phyloP scores from a whole-genome alignment of 2,888 invertebrate genomes.

The Thyatira batis region DNA sequence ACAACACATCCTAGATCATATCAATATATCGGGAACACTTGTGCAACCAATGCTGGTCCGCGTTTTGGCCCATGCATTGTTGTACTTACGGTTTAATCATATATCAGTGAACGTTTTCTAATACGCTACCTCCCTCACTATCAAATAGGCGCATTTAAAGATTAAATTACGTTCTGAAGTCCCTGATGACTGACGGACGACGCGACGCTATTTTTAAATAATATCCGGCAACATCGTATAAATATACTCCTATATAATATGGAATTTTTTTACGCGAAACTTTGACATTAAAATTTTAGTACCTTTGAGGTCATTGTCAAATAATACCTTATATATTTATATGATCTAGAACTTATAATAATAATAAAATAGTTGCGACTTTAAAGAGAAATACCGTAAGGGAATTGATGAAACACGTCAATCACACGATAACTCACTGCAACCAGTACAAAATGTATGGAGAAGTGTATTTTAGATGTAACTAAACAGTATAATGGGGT shows the following conservation, averaged over 20 bases:
- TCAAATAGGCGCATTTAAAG: constrained; percentile 72
- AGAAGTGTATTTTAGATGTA: constrained; percentile 31
- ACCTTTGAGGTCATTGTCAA: constrained; percentile 34
- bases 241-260: no score
- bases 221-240: constrained; percentile 44
- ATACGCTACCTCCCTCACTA: constrained; percentile 79
- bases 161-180: constrained; percentile 63
- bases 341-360: constrained; percentile 80
- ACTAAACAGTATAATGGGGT: constrained; percentile 35
- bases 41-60: constrained; percentile 59
- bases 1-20: constrained; percentile 82
- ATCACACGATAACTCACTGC: constrained; percentile 36
- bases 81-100: constrained; percentile 58
- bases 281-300: constrained; percentile 29
- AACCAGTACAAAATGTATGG: constrained; percentile 42
- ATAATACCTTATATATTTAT: constrained; percentile 73
- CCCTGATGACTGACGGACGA: constrained; percentile 58
- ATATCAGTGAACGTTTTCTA: constrained; percentile 65
- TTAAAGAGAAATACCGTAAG: constrained; percentile 37
- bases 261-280: no score
- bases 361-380: constrained; percentile 56
- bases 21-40: constrained; percentile 75
- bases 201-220: constrained; percentile 39
- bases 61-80: constrained; percentile 38
- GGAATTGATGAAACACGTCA: constrained; percentile 26